phyloP scores from a whole-genome alignment of 1,140 invertebrate species.

The Scaptomyza hsui region DNA sequence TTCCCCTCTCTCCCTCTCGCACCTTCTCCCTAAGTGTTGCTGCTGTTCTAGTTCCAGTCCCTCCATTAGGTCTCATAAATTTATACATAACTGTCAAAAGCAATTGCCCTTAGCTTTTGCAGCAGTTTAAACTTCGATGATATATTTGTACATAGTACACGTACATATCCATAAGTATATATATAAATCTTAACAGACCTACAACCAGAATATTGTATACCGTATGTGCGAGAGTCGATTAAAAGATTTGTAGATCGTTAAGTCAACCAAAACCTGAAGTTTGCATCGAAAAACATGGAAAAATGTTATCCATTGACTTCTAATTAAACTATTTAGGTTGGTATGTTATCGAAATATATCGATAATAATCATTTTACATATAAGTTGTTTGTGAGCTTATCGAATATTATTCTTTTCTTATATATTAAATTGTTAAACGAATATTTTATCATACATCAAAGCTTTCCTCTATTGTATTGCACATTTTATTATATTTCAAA shows the following conservation, averaged over 20 bases:
- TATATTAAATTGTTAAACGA: too few relatives aligned
- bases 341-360: too few relatives aligned
- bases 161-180: conserved; percentile 19
- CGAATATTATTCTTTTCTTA: too few relatives aligned
- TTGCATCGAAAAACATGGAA: too few relatives aligned
- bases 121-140: conserved; percentile 80
- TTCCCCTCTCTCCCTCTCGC: not conserved
- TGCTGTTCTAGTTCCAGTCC: conserved; percentile 35
- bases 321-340: too few relatives aligned
- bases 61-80: conserved; percentile 77
- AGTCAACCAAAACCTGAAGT: too few relatives aligned
- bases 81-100: conserved; percentile 81
- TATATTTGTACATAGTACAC: conserved; percentile 72
- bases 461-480: too few relatives aligned
- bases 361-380: too few relatives aligned
- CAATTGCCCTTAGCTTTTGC: conserved; percentile 81
- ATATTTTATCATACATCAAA: too few relatives aligned
- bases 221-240: conserved; percentile 18
- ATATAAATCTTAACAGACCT: conserved; percentile 24
- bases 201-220: not conserved
- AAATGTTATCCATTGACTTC: too few relatives aligned
- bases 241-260: not conserved
- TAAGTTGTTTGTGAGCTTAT: too few relatives aligned
- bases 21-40: not conserved
- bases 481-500: not conserved